A percentile compares a stretch with the other conserved stretches of the same genome.
phyloP scores from a whole-genome alignment of 1,140 invertebrate species.

The Mamestra configurata region DNA sequence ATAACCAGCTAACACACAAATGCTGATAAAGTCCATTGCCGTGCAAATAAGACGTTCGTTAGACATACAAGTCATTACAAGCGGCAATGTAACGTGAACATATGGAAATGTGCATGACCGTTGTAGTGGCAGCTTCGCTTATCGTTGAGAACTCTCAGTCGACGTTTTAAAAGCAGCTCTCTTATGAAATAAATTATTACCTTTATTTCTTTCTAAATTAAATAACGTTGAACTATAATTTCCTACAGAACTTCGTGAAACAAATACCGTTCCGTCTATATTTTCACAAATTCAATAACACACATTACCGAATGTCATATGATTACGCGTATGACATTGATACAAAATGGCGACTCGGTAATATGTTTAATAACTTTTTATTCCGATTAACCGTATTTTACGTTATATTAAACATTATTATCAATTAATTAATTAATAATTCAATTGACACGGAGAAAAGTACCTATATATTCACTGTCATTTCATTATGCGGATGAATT shows the following conservation, averaged over 20 bases:
- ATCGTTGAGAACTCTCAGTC: slow-evolving; percentile 40
- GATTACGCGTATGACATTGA: slow-evolving; percentile 33
- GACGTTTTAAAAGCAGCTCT: slow-evolving; percentile 37
- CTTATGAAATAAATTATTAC: neutral
- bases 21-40: slow-evolving; percentile 42
- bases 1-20: slow-evolving; percentile 37
- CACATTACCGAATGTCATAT: slow-evolving; percentile 4
- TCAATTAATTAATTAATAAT: neutral
- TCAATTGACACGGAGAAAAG: neutral
- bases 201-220: neutral
- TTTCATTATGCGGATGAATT: neutral
- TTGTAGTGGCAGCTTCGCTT: slow-evolving; percentile 18
- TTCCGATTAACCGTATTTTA: slow-evolving; percentile 15
- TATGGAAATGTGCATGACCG: slow-evolving; percentile 33
- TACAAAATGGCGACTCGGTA: slow-evolving; percentile 13
- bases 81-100: slow-evolving; percentile 30
- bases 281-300: neutral
- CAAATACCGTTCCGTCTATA: neutral
- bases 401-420: neutral
- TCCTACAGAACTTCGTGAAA: too few species aligned
- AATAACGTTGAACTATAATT: too few species aligned
- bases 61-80: neutral
- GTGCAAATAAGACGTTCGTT: slow-evolving; percentile 39
- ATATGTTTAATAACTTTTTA: slow-evolving; percentile 1
- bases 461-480: neutral